These are phyloP conservation scores for Megalonaias nervosa DNA, from an alignment of 1,140 invertebrate genomes.

Conservation along the genomic window DNA sequence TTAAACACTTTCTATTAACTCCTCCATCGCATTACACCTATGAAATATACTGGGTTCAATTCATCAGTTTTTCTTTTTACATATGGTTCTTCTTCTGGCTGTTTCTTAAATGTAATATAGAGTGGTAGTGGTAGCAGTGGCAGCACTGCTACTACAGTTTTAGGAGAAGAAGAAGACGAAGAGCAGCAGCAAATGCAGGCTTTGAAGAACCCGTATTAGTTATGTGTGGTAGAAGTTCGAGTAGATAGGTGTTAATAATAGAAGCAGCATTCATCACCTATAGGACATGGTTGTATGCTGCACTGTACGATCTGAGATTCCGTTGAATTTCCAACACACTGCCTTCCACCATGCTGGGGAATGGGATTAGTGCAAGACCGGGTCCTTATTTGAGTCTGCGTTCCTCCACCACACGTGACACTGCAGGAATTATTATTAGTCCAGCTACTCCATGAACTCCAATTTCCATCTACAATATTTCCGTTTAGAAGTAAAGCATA, in stretches of 20 bases:
- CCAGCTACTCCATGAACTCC: constrained; percentile 32
- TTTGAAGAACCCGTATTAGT: neutral
- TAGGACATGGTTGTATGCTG: too few relatives aligned
- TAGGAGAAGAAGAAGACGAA: neutral
- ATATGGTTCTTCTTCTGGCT: too few relatives aligned
- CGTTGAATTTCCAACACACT: constrained; percentile 28
- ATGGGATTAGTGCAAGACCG: constrained; percentile 41
- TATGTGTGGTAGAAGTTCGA: neutral
- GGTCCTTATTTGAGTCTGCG: constrained; percentile 77
- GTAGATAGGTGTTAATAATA: neutral
- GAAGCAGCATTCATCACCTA: too few relatives aligned
- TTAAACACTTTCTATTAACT: too few relatives aligned
- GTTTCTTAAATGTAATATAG: too few relatives aligned
- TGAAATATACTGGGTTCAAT: too few relatives aligned
- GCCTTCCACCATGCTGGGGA: constrained; percentile 42
- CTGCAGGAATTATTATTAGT: constrained; percentile 89
- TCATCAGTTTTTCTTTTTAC: too few relatives aligned
- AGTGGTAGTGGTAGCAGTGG: constrained; percentile 6
- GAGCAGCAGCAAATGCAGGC: neutral
- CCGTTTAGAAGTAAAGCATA: too few relatives aligned
- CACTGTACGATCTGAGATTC: too few relatives aligned
- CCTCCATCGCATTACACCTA: too few relatives aligned
- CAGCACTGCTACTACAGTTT: neutral
- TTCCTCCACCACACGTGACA: constrained; percentile 90
- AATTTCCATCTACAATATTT: too few relatives aligned